These are phyloP conservation scores for Sphaeramia orbicularis DNA, from an alignment of 2,797 vertebrate species.

Conservation along the genomic window DNA sequence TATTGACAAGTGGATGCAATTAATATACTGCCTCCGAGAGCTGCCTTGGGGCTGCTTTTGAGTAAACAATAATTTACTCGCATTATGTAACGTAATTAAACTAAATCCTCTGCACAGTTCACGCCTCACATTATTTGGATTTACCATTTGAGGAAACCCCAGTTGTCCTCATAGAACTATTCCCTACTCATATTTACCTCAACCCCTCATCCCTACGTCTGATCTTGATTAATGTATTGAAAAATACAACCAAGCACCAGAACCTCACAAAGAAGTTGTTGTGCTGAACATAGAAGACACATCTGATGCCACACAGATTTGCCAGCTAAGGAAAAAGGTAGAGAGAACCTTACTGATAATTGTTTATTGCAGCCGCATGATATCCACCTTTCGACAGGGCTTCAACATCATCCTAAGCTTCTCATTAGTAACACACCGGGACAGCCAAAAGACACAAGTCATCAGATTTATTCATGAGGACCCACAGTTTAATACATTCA, in stretches of 20 bases:
- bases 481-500: conserved; percentile 23
- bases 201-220: too few species aligned
- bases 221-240: conserved; percentile 1
- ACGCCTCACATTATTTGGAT: neutral
- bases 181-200: too few species aligned
- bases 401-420: conserved; percentile 31
- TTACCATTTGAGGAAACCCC: neutral
- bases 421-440: conserved; percentile 39
- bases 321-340: conserved; percentile 1
- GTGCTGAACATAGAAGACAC: neutral
- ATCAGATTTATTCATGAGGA: conserved; percentile 52
- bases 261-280: conserved; percentile 11
- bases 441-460: conserved; percentile 29
- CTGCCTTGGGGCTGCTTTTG: neutral
- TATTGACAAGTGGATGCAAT: conserved; percentile 17
- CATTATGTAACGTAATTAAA: neutral
- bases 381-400: conserved; percentile 35
- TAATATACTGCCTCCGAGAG: neutral
- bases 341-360: conserved; percentile 16
- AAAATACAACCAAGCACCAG: neutral
- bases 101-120: neutral
- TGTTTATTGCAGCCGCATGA: conserved; percentile 6
- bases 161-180: neutral
- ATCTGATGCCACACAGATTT: neutral
- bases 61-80: conserved; percentile 3